These are phyloP conservation scores for Stenodera caucasica DNA, from an alignment of 2,888 invertebrate genomes.

Conservation along the genomic window DNA sequence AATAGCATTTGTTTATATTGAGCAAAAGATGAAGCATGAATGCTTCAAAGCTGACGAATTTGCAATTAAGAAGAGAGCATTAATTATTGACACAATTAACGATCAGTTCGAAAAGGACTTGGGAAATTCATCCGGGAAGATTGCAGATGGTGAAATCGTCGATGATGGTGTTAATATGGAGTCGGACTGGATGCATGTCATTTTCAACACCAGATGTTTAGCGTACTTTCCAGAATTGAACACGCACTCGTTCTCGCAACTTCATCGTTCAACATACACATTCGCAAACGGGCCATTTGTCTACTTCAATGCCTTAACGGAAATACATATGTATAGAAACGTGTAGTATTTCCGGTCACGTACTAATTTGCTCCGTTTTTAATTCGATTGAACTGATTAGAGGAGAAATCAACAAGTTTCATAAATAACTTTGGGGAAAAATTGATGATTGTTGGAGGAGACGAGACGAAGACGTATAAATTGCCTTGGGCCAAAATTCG, in stretches of 20 bases:
- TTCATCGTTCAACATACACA: conserved; percentile 30
- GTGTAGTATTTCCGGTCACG: conserved; percentile 8
- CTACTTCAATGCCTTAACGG: conserved; percentile 18
- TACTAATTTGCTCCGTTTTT: neutral
- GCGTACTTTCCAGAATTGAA: neutral
- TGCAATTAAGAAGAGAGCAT: neutral
- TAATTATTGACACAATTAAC: conserved; percentile 9
- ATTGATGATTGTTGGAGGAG: neutral
- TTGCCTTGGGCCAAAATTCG: conserved; percentile 15
- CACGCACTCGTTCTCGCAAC: conserved; percentile 28
- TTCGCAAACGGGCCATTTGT: conserved; percentile 26
- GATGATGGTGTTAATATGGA: too few species aligned
- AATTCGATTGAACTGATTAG: conserved; percentile 1
- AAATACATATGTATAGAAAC: neutral
- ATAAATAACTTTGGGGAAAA: neutral
- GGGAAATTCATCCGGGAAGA: too few species aligned
- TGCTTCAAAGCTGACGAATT: too few species aligned
- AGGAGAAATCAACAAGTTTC: neutral
- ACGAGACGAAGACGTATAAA: conserved; percentile 17
- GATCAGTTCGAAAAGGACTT: too few species aligned
- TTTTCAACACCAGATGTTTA: conserved; percentile 19
- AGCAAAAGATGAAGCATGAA: neutral
- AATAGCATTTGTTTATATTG: neutral
- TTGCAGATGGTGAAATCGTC: too few species aligned
- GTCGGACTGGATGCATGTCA: conserved; percentile 14